Base-by-base conservation (phyloP, 2,888 invertebrate genomes). In the Andrena camellia region DNA sequence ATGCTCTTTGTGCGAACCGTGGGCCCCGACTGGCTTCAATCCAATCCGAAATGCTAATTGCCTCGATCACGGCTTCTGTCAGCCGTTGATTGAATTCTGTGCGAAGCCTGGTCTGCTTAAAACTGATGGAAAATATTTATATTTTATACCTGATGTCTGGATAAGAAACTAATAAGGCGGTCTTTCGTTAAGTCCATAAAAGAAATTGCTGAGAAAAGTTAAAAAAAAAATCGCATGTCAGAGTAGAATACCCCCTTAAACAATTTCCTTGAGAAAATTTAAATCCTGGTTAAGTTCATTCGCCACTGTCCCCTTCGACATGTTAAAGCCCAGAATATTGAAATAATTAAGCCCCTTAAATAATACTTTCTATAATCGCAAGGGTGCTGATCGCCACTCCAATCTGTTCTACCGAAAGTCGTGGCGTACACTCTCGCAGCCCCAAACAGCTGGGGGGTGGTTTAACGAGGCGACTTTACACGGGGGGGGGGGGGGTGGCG, bases 401-500 rank as follows among this genome's bases (percentile, higher is more conserved):
- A 52, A 57, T 63, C 33, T 69, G 62, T 33, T 13, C 10, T 1
- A 71, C 13, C 20, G 57, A 69, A 81, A 80, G 52, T 64, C 35
- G 52, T 0, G 31, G 29, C n/a, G 48, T 23, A 62, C 42, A 42
- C 42, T 42, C 42, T 64, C 4, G 75, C 17, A 26, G 59, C 6
- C 31, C 26, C 50, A 29, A 63, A 70, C 64, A 48, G 71, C 23
- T 26, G 64, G 29, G 50, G 79, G 78, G 80, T 76, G 83, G 68
- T 77, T 84, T 85, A 85, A 85, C 84, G 85, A 85, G 78, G 84
- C 75, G 81, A 85, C 71, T 85, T 85, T 76, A 23, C 78, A 35
- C 81, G 66, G 68, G 35, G 59, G 63, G 57, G 72, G 48, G 66
- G 68, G 35, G 59, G 63, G 57, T 75, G 48, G 67, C 17, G n/a